Evolutionary conservation across 1,140 invertebrate species (phyloP).

Genomic region (Bombus terrestris): DNA sequence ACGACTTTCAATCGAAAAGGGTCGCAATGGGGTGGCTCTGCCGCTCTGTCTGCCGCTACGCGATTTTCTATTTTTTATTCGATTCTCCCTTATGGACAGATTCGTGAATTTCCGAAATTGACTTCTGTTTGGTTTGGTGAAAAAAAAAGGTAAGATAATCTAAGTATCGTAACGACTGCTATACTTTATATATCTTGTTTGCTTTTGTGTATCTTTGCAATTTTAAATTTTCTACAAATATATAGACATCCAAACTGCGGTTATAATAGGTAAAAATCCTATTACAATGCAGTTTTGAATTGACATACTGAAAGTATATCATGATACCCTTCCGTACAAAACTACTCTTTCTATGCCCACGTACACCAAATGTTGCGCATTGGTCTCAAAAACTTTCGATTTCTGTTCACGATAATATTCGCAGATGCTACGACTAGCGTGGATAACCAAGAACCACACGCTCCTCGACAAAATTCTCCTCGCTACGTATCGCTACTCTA

Average conservation of each 20-base stretch:
- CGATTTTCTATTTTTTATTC: conserved; percentile 40
- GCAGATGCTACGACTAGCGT: background rate
- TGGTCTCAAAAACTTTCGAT: background rate
- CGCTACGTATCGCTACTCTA: background rate
- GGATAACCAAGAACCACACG: background rate
- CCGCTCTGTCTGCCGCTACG: conserved; percentile 54
- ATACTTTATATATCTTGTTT: too few species aligned
- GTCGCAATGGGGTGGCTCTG: conserved; percentile 44
- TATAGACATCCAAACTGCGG: too few species aligned
- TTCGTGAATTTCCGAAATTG: conserved; percentile 3
- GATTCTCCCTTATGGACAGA: background rate
- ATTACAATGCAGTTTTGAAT: too few species aligned
- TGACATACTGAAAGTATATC: too few species aligned
- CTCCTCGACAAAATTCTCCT: background rate
- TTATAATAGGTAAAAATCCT: too few species aligned
- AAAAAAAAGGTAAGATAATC: too few species aligned
- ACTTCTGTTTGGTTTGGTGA: background rate
- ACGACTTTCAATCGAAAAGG: conserved; percentile 59
- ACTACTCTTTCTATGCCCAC: too few species aligned
- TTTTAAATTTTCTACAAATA: too few species aligned
- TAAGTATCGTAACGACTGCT: too few species aligned
- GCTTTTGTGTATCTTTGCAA: too few species aligned
- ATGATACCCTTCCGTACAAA: too few species aligned
- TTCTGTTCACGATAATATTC: background rate
- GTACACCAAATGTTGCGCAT: too few species aligned